A percentile compares a stretch with the other conserved stretches of the same genome.
These are phyloP conservation scores for Diceros bicornis DNA, from an alignment of 2,797 vertebrate genomes.

Conservation along the genomic window DNA sequence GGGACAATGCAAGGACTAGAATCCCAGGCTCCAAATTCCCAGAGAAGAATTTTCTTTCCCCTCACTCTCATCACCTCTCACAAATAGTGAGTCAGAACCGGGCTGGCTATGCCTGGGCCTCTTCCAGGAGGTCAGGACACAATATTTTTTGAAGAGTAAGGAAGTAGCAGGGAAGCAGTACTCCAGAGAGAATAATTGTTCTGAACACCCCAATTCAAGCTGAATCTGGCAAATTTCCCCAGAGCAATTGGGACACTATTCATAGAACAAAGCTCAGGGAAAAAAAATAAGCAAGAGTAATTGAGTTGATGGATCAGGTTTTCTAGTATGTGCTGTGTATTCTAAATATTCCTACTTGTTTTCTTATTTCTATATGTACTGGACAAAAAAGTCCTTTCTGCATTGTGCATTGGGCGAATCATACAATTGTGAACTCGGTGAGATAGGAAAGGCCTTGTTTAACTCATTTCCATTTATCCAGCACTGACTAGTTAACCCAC, in stretches of 20 bases:
- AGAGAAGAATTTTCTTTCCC: background rate
- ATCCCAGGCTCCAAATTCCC: background rate
- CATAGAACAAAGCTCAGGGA: constrained; percentile 34
- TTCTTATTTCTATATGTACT: background rate
- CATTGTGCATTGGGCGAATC: background rate
- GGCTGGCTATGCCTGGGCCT: background rate
- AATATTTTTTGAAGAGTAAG: constrained; percentile 57
- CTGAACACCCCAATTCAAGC: constrained; percentile 27
- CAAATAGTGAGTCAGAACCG: background rate
- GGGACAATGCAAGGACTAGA: background rate
- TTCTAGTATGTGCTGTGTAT: constrained; percentile 50
- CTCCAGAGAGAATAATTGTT: constrained; percentile 55
- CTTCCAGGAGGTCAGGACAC: background rate
- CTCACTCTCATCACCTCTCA: background rate
- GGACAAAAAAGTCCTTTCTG: background rate
- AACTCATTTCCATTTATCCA: background rate
- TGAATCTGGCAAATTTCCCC: constrained; percentile 68
- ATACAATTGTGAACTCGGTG: background rate
- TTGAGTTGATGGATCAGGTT: constrained; percentile 51
- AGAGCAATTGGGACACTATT: constrained; percentile 20
- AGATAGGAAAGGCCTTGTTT: background rate
- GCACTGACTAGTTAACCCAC: background rate
- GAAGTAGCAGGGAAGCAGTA: constrained; percentile 21
- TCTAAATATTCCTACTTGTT: constrained; percentile 65
- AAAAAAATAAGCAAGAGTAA: constrained; percentile 27